Conservation (phyloP, 92 coral and sea anemone genomes). For the Epizoanthus ramosus region DNA sequence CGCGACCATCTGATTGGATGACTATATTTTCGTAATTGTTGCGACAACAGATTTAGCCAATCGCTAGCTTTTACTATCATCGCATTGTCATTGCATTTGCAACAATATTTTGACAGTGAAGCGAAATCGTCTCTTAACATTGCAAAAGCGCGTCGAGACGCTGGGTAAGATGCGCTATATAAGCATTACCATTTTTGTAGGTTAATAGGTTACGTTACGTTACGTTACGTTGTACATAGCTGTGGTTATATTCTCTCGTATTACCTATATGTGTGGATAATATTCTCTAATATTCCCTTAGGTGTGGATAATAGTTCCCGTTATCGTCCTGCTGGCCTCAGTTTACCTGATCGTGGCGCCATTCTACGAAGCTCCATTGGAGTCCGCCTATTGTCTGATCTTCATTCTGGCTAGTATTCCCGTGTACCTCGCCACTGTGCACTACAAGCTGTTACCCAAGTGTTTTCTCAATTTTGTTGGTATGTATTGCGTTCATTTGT, state of each 20-base stretch:
- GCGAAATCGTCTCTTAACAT: no score
- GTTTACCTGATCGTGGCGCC: slow-evolving; percentile 54
- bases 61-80: no score
- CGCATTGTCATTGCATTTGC: no score
- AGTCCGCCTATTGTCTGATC: slow-evolving; percentile 44
- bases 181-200: neutral
- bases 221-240: neutral
- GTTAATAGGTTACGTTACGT: neutral
- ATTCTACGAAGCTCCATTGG: slow-evolving; percentile 54
- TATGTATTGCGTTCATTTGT: slow-evolving; percentile 20
- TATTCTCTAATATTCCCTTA: neutral
- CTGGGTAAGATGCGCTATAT: no score
- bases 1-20: no score
- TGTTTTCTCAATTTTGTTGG: slow-evolving; percentile 45
- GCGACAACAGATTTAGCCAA: no score
- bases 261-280: neutral
- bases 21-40: no score
- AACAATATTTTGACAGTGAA: no score
- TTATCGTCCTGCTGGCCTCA: slow-evolving; percentile 46
- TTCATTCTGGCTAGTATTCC: slow-evolving; percentile 63
- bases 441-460: slow-evolving; percentile 38
- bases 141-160: no score
- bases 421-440: slow-evolving; percentile 41
- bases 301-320: slow-evolving; percentile 52
- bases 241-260: neutral